These are phyloP conservation scores for Xiphorhynchus erythropygius DNA, from an alignment of 2,797 vertebrate genomes.

Conservation along the genomic window DNA sequence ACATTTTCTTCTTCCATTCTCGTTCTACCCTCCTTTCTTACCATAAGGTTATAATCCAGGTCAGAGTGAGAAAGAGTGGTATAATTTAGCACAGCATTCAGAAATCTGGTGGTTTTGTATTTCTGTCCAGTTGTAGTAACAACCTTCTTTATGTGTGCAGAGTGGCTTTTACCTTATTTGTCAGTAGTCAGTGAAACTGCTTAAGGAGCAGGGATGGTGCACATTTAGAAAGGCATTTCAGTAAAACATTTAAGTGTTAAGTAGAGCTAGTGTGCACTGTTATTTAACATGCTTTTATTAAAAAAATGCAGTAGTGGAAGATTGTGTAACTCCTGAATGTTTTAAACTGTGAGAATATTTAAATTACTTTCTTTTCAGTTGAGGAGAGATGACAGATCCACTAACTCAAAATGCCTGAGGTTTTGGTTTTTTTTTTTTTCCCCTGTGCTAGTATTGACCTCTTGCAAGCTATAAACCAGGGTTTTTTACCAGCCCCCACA, in stretches of 20 bases:
- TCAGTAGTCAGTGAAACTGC: background rate
- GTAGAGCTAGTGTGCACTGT: background rate
- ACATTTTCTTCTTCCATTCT: background rate
- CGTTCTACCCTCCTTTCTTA: background rate
- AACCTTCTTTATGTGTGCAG: background rate
- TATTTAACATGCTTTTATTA: slow-evolving; percentile 42
- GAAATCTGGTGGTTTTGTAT: background rate
- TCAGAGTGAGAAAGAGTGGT: background rate
- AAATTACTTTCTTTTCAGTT: background rate
- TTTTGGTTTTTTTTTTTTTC: background rate
- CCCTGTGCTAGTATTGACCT: background rate
- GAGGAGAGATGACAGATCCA: background rate
- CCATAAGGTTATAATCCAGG: background rate
- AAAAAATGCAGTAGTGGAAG: background rate
- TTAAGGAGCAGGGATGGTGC: background rate
- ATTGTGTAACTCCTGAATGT: background rate
- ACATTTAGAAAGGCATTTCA: slow-evolving; percentile 17
- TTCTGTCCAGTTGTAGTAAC: background rate
- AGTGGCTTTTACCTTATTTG: background rate
- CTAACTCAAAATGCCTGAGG: background rate
- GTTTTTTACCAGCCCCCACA: background rate
- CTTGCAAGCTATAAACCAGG: background rate
- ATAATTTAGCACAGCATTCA: background rate
- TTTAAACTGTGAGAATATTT: slow-evolving; percentile 27
- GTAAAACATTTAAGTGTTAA: slow-evolving; percentile 19